Percentiles rank a stretch among this genome's conserved stretches.
Evolutionary conservation across 92 coral and sea anemone species (phyloP).

Genomic region (Heteractis magnifica): DNA sequence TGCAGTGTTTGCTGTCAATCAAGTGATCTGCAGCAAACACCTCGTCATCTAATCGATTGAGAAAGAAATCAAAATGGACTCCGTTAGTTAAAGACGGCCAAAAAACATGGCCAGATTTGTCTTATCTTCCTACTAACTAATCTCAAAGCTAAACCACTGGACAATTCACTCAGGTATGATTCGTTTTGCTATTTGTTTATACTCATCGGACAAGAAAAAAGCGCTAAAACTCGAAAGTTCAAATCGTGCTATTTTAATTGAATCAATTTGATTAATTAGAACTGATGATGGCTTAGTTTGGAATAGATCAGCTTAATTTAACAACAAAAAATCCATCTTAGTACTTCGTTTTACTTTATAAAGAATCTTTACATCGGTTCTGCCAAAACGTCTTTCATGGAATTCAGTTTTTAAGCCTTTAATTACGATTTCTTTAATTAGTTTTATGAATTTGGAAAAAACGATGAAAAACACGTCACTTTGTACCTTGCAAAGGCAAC

Average conservation of each 20-base stretch:
- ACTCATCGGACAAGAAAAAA: neutral
- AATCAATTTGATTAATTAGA: constrained; percentile 43
- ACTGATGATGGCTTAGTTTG: neutral
- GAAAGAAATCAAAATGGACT: neutral
- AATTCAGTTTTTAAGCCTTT: neutral
- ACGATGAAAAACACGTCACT: neutral
- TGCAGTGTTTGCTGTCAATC: constrained; percentile 4
- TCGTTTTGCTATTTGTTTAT: neutral
- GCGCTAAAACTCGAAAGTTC: neutral
- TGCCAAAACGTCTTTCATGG: constrained; percentile 1
- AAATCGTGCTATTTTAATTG: constrained; percentile 19
- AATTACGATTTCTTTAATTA: neutral
- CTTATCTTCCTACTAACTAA: neutral
- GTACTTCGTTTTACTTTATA: neutral
- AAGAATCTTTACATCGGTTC: neutral
- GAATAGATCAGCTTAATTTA: neutral
- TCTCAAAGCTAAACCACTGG: neutral
- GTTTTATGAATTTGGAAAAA: neutral
- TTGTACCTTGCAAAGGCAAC: neutral
- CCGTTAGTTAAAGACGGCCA: neutral
- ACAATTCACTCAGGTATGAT: neutral
- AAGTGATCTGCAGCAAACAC: neutral
- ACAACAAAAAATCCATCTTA: neutral
- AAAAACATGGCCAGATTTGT: neutral
- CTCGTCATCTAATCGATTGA: constrained; percentile 13